Percentiles rank a stretch among this genome's conserved stretches.
Evolutionary conservation across 37 sponge, comb jelly and placozoan genomes (phyloP).

Genomic region (Lycopodina hypogea): DNA sequence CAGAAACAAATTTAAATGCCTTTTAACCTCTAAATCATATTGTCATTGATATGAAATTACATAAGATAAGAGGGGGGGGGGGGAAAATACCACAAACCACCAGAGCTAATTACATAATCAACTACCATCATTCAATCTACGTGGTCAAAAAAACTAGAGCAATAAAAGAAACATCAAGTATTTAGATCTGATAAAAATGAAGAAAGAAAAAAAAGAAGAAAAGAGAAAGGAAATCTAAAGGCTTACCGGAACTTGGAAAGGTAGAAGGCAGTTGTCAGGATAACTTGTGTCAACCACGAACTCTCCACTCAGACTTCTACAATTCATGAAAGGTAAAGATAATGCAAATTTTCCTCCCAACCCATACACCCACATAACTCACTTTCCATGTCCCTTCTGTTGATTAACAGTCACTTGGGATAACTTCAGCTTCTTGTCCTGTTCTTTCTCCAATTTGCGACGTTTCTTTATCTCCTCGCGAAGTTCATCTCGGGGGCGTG

Average conservation of each 20-base stretch:
- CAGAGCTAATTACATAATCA: too few species aligned
- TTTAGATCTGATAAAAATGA: too few species aligned
- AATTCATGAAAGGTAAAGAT: neutral
- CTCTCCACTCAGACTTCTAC: constrained; percentile 27
- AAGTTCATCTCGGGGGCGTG: constrained; percentile 15
- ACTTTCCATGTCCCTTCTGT: constrained; percentile 35
- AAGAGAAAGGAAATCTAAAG: neutral
- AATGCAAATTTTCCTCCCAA: too few species aligned
- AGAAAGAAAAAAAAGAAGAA: neutral
- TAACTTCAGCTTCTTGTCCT: constrained; percentile 9
- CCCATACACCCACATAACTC: constrained; percentile 15
- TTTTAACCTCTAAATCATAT: too few species aligned
- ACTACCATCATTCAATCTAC: too few species aligned
- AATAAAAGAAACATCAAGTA: too few species aligned
- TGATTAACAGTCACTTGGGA: neutral
- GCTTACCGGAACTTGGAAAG: constrained; percentile 21
- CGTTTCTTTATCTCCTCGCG: constrained; percentile 41
- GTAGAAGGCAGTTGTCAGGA: constrained; percentile 40
- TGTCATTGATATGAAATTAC: too few species aligned
- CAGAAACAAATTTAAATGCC: neutral
- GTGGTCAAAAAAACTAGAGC: too few species aligned
- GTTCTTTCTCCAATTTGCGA: constrained; percentile 37
- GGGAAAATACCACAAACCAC: too few species aligned
- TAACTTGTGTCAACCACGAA: constrained; percentile 56
- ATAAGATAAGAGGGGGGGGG: too few species aligned